Evolutionary conservation across 2,888 invertebrate species (phyloP), one percentile per base, ranked within the genome.

Genomic region (Mythimna albipuncta): DNA sequence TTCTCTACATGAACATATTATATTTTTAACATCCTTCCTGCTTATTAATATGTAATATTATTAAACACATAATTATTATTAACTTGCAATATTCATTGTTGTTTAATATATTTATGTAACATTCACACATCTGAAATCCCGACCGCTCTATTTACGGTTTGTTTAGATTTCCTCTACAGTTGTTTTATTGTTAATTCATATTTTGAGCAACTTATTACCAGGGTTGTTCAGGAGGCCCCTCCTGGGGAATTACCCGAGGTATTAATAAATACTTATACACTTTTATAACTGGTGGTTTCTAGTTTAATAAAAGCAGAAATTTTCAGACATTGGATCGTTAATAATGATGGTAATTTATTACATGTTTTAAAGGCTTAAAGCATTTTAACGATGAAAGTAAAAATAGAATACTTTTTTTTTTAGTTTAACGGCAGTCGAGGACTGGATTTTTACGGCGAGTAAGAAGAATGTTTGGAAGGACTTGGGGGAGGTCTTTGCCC

Each of bases 21-120:
- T 47, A 16, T 0, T 47, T 47, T 44, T 32, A 54, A 70, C 73
- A 74, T 78, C 75, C 75, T 81, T 82, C 82, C 79, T 64, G 38
- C 26, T 64, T 55, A 61, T 55, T 64, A 55, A 16, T 44, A 16
- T 44, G 11, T 52, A n/a, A 26, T 69, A 52, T 61, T 70, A 64
- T 69, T 62, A 44, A 41, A 50, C 50, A 47, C 2, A 35, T 64
- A 62, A 41, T 41, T 19, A 35, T 21, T 44, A 50, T 76, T 4
- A 44, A 54, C n/a, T 69, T 44, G 52, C 16, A 50, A 63, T 59
- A 59, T 65, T 65, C 6, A 79, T 55, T 72, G 32, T 72, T 64
- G 13, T 52, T 68, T 68, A 63, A 2, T 9, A 32, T 54, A 32
- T 75, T 44, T 44, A 21, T 58, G 7, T 50, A 50, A 59, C n/a